phyloP scores from a whole-genome alignment of 2,113 vertebrate species.

The Miniopterus natalensis region DNA sequence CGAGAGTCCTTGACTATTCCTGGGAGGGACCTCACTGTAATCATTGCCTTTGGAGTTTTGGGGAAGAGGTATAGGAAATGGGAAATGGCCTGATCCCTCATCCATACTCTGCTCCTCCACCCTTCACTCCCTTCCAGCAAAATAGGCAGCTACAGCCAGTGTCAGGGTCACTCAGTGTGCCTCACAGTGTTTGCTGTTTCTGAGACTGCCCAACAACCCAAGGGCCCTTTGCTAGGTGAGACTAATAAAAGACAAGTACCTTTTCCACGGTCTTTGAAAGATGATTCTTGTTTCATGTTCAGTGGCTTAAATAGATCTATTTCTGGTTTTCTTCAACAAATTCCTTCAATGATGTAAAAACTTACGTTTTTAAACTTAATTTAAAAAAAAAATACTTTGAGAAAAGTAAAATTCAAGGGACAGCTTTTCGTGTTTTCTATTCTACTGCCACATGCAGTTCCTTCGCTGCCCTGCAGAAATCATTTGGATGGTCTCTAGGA shows the following conservation, averaged over 20 bases:
- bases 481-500: not conserved
- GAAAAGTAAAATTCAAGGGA: not conserved
- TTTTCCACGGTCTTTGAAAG: not conserved
- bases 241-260: not conserved
- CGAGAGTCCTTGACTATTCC: not conserved
- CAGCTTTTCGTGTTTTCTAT: not conserved
- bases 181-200: not conserved
- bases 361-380: no score
- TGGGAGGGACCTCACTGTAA: not conserved
- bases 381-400: not conserved
- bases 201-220: not conserved
- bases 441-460: not conserved
- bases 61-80: not conserved
- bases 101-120: not conserved
- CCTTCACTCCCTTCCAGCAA: not conserved
- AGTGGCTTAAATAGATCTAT: not conserved
- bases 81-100: not conserved
- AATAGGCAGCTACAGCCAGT: not conserved
- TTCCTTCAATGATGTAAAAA: not conserved
- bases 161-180: not conserved
- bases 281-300: not conserved
- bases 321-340: constrained; percentile 42
- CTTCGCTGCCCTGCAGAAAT: not conserved
- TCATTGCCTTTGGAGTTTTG: not conserved
- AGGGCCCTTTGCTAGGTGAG: not conserved